Conservation (phyloP, 2,113 vertebrate species). For the Piaya cayana region DNA sequence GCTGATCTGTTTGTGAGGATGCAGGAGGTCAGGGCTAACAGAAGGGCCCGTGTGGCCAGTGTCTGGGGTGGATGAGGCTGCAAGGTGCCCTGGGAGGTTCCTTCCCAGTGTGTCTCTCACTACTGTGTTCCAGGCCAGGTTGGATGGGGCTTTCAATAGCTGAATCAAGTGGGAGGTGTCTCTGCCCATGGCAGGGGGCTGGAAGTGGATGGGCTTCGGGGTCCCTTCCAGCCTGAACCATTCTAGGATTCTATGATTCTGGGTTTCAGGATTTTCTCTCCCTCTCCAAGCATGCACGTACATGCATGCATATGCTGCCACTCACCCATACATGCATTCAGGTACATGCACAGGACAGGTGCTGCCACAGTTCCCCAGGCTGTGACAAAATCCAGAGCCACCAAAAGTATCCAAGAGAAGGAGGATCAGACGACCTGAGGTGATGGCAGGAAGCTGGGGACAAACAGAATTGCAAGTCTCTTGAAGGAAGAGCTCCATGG, state of each 20-base stretch:
- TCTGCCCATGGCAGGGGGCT: too few species aligned
- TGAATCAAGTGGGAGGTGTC: too few species aligned
- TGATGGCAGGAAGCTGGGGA: background rate
- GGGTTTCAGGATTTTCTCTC: background rate
- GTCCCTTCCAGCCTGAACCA: too few species aligned
- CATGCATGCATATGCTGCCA: accelerated
- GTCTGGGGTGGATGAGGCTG: background rate
- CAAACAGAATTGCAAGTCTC: background rate
- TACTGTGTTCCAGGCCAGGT: background rate
- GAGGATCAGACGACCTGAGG: background rate
- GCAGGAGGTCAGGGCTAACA: background rate
- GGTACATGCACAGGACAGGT: accelerated
- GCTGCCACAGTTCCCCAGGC: background rate
- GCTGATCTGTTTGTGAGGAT: background rate
- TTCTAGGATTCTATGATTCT: too few species aligned
- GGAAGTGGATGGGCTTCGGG: too few species aligned
- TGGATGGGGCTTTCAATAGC: too few species aligned
- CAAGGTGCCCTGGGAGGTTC: background rate
- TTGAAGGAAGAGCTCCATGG: background rate
- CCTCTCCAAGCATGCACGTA: accelerated
- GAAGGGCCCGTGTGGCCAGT: accelerated
- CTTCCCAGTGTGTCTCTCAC: background rate
- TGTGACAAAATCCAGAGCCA: background rate
- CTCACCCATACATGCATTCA: accelerated
- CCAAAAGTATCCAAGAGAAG: background rate